These are phyloP conservation scores for Haemorhous mexicanus DNA, from an alignment of 2,113 vertebrate species.

Conservation along the genomic window DNA sequence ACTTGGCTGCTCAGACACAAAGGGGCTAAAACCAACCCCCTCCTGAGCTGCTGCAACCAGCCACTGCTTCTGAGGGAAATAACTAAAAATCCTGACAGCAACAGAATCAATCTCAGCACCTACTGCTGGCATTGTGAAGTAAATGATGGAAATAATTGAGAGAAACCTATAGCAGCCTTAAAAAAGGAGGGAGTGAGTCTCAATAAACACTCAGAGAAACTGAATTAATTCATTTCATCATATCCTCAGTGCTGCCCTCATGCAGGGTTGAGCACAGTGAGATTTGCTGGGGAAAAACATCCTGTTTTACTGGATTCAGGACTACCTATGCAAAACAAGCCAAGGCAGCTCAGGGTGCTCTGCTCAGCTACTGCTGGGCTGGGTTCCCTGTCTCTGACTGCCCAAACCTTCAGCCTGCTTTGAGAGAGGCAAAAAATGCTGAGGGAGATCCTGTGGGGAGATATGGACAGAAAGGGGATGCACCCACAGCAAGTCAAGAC, in stretches of 20 bases:
- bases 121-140: background rate
- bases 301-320: background rate
- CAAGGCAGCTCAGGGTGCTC: background rate
- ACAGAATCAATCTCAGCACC: background rate
- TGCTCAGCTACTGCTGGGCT: background rate
- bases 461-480: background rate
- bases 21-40: background rate
- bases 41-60: background rate
- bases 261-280: background rate
- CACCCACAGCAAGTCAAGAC: background rate
- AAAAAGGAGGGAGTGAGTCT: background rate
- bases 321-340: background rate
- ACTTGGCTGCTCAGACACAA: background rate
- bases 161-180: background rate
- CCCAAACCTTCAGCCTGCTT: background rate
- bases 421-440: background rate
- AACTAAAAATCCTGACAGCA: background rate
- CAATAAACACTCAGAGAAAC: background rate
- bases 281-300: background rate
- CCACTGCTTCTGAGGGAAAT: background rate
- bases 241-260: background rate
- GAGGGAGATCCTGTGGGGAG: background rate
- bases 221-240: conserved; percentile 5
- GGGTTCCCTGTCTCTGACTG: background rate
- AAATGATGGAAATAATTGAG: background rate